Evolutionary conservation across 2,113 vertebrate species (phyloP).

Genomic region (Sceloporus tristichus): DNA sequence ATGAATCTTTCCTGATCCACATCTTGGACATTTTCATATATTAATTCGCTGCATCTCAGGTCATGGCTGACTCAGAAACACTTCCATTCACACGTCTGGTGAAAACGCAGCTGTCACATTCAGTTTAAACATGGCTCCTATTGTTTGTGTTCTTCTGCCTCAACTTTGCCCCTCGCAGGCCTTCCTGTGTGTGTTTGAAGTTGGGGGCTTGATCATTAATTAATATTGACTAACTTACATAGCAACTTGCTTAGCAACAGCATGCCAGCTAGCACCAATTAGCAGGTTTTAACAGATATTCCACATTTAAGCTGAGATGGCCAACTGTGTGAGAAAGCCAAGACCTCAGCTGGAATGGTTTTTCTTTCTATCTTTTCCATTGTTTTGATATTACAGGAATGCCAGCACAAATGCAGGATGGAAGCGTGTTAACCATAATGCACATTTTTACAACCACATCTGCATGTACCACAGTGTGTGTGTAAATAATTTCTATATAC

Average conservation of each 20-base stretch:
- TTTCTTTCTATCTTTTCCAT: neutral
- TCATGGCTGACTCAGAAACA: neutral
- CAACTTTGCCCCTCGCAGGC: neutral
- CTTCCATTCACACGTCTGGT: neutral
- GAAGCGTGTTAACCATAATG: neutral
- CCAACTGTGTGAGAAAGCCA: accelerated
- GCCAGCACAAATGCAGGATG: neutral
- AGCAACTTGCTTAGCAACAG: constrained; percentile 41
- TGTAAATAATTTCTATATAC: neutral
- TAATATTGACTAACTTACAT: constrained; percentile 40
- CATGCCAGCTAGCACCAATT: accelerated
- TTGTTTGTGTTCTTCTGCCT: constrained; percentile 32
- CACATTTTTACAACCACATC: neutral
- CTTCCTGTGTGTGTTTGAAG: accelerated
- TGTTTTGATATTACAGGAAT: accelerated
- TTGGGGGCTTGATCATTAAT: constrained; percentile 31
- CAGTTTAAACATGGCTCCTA: accelerated
- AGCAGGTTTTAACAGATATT: neutral
- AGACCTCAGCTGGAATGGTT: accelerated
- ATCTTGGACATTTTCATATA: neutral
- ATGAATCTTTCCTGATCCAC: neutral
- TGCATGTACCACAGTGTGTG: neutral
- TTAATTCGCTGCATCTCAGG: neutral
- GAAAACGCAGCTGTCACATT: neutral
- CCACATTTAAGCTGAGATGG: accelerated